Evolutionary conservation across 2,888 invertebrate genomes (phyloP), one percentile per base, ranked within the genome.

Genomic region (Lymantria monacha): DNA sequence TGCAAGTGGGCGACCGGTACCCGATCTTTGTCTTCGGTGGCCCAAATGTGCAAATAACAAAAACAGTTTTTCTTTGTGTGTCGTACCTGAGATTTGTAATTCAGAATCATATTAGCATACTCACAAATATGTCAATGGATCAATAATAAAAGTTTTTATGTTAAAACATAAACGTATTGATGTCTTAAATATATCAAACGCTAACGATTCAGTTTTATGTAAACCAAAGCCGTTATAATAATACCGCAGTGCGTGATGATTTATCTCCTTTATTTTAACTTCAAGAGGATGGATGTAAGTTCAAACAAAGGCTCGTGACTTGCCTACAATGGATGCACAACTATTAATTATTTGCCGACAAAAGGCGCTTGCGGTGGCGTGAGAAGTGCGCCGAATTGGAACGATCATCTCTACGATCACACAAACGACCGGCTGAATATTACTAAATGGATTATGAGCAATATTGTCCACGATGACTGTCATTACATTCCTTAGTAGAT

Each of bases 261-360:
- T 67, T 73, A 71, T 72, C 72, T 69, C 63, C 64, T 59, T 76
- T 74, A 70, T 22, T 22, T 22, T 22, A 69, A 70, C 71, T 68
- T 63, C 69, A 63, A 63, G 70, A 64, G 72, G 22, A 22, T 22
- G 22, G 22, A 22, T 64, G 63, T 72, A 68, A 72, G 63, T 59
- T 63, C 33, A 63, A 70, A 75, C 77, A 83, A 81, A 81, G 81
- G 76, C 54, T 53, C 11, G 69, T 66, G 68, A 69, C 70, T 70
- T 71, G 73, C 62, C 70, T 67, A 77, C 74, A 81, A 77, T 74
- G 72, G 78, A 72, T 79, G 74, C 77, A 72, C 57, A 55, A 70
- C 79, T 72, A 83, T 83, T 83, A 81, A 83, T 83, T 80, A 82
- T 76, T 74, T 70, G 70, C 68, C 75, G 70, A 80, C 81, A 81